Percentiles rank a stretch among this genome's conserved stretches.
These are phyloP conservation scores for Scarus forsteni DNA, from an alignment of 2,797 vertebrate species.

Conservation along the genomic window DNA sequence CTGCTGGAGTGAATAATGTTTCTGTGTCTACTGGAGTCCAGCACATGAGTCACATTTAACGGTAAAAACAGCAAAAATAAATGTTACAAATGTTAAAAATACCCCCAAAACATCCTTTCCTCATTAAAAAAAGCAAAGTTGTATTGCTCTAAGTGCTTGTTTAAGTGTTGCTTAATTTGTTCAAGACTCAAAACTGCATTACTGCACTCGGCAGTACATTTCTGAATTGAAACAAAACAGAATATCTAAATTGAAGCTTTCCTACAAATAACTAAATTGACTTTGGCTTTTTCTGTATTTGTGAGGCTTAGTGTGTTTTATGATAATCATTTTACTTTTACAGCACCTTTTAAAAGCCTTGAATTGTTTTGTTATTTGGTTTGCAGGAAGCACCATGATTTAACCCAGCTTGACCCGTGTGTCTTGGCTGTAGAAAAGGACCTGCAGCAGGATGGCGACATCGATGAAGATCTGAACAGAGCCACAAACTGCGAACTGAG, in stretches of 20 bases:
- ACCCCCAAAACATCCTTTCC: background rate
- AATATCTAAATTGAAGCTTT: background rate
- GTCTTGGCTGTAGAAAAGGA: conserved; percentile 80
- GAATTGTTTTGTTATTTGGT: background rate
- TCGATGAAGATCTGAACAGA: conserved; percentile 85
- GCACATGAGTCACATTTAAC: conserved; percentile 1
- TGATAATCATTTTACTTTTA: background rate
- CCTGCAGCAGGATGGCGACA: conserved; percentile 85
- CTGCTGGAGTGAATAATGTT: conserved; percentile 57
- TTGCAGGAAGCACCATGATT: background rate
- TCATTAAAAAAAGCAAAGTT: background rate
- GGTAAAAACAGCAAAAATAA: conserved; percentile 18
- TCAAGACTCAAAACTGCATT: conserved; percentile 10
- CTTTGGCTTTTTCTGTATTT: conserved; percentile 33
- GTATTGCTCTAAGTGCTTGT: background rate
- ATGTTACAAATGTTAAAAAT: conserved; percentile 33
- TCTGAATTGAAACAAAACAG: background rate
- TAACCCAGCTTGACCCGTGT: conserved; percentile 77
- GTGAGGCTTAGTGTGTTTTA: background rate
- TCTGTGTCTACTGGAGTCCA: conserved; percentile 12
- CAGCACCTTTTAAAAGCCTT: background rate
- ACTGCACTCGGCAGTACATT: conserved; percentile 6
- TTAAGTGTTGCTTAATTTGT: conserved; percentile 7
- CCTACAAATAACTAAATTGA: background rate
- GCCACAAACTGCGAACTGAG: conserved; percentile 87